Evolutionary conservation across 2,888 invertebrate genomes (phyloP).

Genomic region (Paralinhomoeus sp.): DNA sequence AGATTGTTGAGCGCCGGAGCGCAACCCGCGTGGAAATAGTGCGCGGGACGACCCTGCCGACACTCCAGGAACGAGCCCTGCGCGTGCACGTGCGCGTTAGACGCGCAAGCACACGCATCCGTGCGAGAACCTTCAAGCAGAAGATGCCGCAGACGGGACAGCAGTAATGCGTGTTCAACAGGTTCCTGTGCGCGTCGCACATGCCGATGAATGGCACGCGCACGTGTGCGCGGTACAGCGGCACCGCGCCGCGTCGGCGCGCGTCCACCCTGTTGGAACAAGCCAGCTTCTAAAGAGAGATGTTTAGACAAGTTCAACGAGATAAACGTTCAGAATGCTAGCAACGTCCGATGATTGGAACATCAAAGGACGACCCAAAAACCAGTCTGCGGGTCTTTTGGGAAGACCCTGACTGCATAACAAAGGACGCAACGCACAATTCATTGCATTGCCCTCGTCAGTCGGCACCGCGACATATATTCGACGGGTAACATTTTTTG

Average conservation of each 20-base stretch:
- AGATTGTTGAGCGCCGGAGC: neutral
- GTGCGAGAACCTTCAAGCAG: constrained; percentile 48
- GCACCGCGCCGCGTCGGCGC: constrained; percentile 10
- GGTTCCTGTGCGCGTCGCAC: constrained; percentile 51
- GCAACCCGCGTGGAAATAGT: neutral
- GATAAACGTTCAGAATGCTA: neutral
- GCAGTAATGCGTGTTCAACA: constrained; percentile 56
- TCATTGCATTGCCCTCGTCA: neutral
- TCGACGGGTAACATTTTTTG: too few species aligned
- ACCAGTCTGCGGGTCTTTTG: neutral
- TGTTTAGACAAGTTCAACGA: too few species aligned
- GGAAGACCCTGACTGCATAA: neutral
- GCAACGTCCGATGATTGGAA: neutral
- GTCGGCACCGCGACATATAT: too few species aligned
- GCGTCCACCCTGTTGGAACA: constrained; percentile 45
- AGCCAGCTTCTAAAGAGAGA: neutral
- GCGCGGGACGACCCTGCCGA: neutral
- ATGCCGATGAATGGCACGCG: constrained; percentile 51
- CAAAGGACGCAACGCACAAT: neutral
- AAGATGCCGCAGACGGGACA: constrained; percentile 71
- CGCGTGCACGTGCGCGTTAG: too few species aligned
- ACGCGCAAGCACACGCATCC: too few species aligned
- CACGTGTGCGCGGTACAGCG: constrained; percentile 25
- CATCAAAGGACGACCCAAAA: neutral
- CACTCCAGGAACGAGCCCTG: neutral